Conservation (phyloP, 2,888 invertebrate genomes). For the Lymantria dispar region DNA sequence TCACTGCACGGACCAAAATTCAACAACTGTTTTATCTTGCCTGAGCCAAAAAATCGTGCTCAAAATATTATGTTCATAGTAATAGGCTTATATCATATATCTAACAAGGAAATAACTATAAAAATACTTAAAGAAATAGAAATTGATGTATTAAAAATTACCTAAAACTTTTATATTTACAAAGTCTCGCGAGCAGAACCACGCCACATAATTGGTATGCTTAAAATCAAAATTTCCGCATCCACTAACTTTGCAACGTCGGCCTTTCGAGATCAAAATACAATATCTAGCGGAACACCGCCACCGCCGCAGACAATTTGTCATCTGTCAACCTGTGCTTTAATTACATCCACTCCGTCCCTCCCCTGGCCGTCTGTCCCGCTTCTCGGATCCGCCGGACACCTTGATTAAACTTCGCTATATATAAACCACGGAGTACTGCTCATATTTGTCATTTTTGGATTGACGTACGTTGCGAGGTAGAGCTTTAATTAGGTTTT, state of each 20-base stretch:
- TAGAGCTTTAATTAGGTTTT: constrained; percentile 20
- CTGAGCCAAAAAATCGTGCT: no score
- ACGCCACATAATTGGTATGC: background rate
- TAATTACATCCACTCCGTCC: constrained; percentile 53
- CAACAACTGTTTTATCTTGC: no score
- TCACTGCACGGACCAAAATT: no score
- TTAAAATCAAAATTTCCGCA: constrained; percentile 12
- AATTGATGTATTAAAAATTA: no score
- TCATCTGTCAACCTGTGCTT: constrained; percentile 73
- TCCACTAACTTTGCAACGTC: constrained; percentile 24
- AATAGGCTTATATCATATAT: no score
- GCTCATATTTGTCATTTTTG: constrained; percentile 48
- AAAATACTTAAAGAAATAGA: no score
- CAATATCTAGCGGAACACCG: constrained; percentile 44
- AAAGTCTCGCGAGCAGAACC: no score
- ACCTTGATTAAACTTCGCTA: constrained; percentile 73
- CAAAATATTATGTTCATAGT: no score
- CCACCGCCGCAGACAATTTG: constrained; percentile 56
- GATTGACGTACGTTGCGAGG: constrained; percentile 39
- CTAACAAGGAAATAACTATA: no score
- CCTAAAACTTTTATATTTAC: no score
- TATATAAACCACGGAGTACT: constrained; percentile 54
- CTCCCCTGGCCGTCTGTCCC: constrained; percentile 13
- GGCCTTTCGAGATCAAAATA: constrained; percentile 36
- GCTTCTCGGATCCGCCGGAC: constrained; percentile 35